Evolutionary conservation across 1,140 invertebrate species (phyloP).

Genomic region (Cydia pomonella): DNA sequence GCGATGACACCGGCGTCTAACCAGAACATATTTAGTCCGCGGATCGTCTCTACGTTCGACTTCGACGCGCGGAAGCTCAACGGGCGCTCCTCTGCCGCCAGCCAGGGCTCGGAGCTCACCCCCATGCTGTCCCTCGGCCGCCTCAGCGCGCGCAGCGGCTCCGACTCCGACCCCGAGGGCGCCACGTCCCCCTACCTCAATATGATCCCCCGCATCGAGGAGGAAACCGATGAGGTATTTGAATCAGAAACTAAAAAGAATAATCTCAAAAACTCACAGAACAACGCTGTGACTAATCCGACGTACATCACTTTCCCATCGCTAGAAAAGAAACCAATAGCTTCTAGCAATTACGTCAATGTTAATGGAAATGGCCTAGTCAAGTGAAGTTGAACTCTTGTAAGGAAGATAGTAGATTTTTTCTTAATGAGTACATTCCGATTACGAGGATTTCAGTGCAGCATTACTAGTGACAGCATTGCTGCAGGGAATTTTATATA

Average conservation of each 20-base stretch:
- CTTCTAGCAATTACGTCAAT: constrained; percentile 66
- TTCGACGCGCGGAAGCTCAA: constrained; percentile 66
- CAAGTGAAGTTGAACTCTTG: constrained; percentile 41
- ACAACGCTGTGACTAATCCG: constrained; percentile 76
- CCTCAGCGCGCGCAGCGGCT: constrained; percentile 64
- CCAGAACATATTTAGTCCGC: constrained; percentile 67
- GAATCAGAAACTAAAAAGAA: constrained; percentile 81
- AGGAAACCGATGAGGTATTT: constrained; percentile 74
- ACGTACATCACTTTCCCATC: constrained; percentile 64
- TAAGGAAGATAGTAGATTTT: background rate
- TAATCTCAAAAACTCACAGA: constrained; percentile 82
- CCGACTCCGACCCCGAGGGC: constrained; percentile 70
- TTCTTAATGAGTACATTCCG: background rate
- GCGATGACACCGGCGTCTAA: constrained; percentile 70
- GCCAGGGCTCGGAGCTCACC: constrained; percentile 78
- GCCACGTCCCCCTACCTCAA: constrained; percentile 63
- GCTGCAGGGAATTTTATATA: too few species aligned
- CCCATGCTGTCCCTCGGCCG: constrained; percentile 81
- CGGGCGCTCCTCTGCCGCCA: constrained; percentile 54
- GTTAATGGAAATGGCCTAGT: constrained; percentile 72
- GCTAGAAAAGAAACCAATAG: constrained; percentile 64
- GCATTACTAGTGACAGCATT: too few species aligned
- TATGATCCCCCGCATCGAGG: constrained; percentile 60
- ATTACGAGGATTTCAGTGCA: background rate
- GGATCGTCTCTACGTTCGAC: constrained; percentile 66